Base-by-base conservation (phyloP, 2,797 vertebrate species). In the Naso thynnoides region DNA sequence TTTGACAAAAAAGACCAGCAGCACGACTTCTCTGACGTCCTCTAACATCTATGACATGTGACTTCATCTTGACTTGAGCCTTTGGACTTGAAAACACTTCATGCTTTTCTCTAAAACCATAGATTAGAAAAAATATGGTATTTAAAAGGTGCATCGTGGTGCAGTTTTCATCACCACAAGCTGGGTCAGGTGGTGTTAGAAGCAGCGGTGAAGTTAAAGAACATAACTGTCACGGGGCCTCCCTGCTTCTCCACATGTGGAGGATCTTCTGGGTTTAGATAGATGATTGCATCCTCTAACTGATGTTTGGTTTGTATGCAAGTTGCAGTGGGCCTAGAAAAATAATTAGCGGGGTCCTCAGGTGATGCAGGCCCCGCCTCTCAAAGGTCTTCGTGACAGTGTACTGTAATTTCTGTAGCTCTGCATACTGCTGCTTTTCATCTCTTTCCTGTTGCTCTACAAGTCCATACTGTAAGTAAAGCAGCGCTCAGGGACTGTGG, bases 381-480 rank as follows among this genome's bases (percentile, higher is more conserved):
- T 57, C 36, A 57, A 26, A 60, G 41, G 24, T 42, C 21, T 57
- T 41, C 45, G 57, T 60, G 24, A 44, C 18, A 2, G 19, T 47
- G n/a, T 52, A 21, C 31, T 47, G 36, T 55, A 13, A 24, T 42
- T 45, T 7, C 3, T 56, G 10, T 36, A 36, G 33, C 33, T 36
- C n/a, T 55, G 38, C 24, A 11, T 15, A 16, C 26, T 16, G 23
- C 27, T 38, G 10, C 11, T 36, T 49, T 6, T 36, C 29, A 61
- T 48, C 3, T 26, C 2, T 38, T 9, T 62, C 11, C 16, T 41
- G 24, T 42, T 47, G 11, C 39, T 69, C 27, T 64, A 24, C 10
- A 36, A 24, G 8, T 39, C 42, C 27, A 16, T 15, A 45, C 18
- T 68, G 14, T 24, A 33, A 55, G 26, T 18, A 7, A 68, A 76